Percentiles rank a stretch among this genome's conserved stretches.
Evolutionary conservation across 1,140 invertebrate species (phyloP).

Genomic region (Heliconius eleuchia): DNA sequence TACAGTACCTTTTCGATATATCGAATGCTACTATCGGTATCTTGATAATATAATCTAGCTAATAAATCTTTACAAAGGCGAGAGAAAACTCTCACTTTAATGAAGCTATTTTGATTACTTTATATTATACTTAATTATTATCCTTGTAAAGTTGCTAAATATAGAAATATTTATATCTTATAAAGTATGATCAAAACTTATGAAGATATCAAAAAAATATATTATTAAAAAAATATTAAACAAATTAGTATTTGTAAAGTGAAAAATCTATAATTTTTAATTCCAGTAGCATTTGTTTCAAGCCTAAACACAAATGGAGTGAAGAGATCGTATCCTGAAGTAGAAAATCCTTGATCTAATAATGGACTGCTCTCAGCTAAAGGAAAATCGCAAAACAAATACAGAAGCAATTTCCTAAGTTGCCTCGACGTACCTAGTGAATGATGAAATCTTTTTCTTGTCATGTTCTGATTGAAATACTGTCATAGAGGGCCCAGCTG

Average conservation of each 20-base stretch:
- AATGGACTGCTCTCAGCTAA: slow-evolving; percentile 26
- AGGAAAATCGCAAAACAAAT: slow-evolving; percentile 33
- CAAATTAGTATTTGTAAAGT: background rate
- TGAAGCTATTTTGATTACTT: too few species aligned
- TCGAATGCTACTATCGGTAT: background rate
- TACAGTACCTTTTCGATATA: background rate
- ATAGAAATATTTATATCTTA: too few species aligned
- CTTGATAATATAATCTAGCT: background rate
- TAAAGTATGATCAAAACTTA: too few species aligned
- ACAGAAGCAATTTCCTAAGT: slow-evolving; percentile 27
- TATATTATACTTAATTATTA: too few species aligned
- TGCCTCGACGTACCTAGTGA: slow-evolving; percentile 12
- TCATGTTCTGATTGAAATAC: slow-evolving; percentile 29
- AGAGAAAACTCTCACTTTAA: too few species aligned
- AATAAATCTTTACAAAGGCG: too few species aligned
- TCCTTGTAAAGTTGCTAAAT: too few species aligned
- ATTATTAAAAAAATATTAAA: too few species aligned
- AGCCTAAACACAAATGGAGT: slow-evolving; percentile 16
- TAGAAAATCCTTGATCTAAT: slow-evolving; percentile 23
- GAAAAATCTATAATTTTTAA: background rate
- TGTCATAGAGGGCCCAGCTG: slow-evolving; percentile 21
- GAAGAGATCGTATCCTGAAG: slow-evolving; percentile 23
- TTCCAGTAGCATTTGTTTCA: slow-evolving; percentile 6
- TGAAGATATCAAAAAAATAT: too few species aligned
- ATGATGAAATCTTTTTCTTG: slow-evolving; percentile 30